phyloP scores from a whole-genome alignment of 2,888 invertebrate species.

The Meiosimyza decipiens region DNA sequence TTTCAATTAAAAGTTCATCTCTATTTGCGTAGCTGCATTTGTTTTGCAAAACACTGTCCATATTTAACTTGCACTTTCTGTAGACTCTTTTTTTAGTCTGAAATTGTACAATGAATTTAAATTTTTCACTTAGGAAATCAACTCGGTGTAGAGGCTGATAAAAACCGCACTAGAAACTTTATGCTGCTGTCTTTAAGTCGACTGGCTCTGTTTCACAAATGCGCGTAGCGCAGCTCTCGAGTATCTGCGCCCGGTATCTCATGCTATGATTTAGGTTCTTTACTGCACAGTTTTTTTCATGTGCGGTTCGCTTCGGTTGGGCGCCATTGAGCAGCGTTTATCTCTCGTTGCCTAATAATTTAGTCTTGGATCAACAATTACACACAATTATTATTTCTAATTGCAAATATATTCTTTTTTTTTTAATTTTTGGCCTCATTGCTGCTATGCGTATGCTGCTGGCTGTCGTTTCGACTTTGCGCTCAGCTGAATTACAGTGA shows the following conservation, averaged over 20 bases:
- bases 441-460: neutral
- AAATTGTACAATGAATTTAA: no score
- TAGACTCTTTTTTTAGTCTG: no score
- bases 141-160: no score
- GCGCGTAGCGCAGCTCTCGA: neutral
- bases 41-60: no score
- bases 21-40: no score
- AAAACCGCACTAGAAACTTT: no score
- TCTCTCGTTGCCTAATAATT: constrained; percentile 16
- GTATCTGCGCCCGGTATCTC: neutral
- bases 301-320: constrained; percentile 8
- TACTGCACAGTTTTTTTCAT: no score
- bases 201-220: no score
- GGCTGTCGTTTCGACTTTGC: neutral
- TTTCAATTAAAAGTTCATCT: no score
- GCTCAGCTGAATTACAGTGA: neutral
- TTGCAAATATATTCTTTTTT: neutral
- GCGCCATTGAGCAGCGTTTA: constrained; percentile 11
- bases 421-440: neutral
- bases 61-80: no score
- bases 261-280: neutral
- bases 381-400: constrained; percentile 7
- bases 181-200: no score
- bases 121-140: no score
- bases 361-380: constrained; percentile 4